Percentiles rank a stretch among this genome's conserved stretches.
phyloP scores from a whole-genome alignment of 1,140 invertebrate species.

The Ganaspis sp. region DNA sequence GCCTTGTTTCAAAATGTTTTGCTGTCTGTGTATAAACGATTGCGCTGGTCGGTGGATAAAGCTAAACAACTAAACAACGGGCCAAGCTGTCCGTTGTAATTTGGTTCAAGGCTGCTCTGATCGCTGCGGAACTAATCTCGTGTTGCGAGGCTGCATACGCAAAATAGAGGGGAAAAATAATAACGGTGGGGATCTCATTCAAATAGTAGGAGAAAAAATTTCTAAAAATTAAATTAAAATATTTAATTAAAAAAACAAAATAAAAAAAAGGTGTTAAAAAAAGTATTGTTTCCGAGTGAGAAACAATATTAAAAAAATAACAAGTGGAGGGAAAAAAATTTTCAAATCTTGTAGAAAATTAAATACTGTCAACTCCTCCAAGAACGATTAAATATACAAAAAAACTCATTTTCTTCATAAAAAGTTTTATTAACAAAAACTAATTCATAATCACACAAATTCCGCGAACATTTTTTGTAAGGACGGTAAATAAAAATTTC shows the following conservation, averaged over 20 bases:
- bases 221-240: conserved; percentile 47
- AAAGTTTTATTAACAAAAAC: too few species aligned
- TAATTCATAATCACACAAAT: too few species aligned
- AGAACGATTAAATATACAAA: too few species aligned
- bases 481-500: too few species aligned
- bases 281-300: too few species aligned
- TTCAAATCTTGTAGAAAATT: too few species aligned
- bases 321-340: too few species aligned
- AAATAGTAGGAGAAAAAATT: conserved; percentile 21
- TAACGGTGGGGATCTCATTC: conserved; percentile 8
- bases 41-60: conserved; percentile 30
- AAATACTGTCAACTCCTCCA: too few species aligned
- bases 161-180: conserved; percentile 19
- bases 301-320: too few species aligned
- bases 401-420: too few species aligned
- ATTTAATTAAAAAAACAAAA: neutral
- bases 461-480: too few species aligned
- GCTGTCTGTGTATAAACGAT: conserved; percentile 10
- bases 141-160: conserved; percentile 39
- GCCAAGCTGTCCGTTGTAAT: conserved; percentile 54
- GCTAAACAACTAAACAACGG: conserved; percentile 63
- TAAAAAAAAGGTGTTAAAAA: neutral
- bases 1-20: too few species aligned
- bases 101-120: conserved; percentile 60
- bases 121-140: conserved; percentile 57